These are phyloP conservation scores for Pyrgus malvae DNA, from an alignment of 2,888 invertebrate species.

Conservation along the genomic window DNA sequence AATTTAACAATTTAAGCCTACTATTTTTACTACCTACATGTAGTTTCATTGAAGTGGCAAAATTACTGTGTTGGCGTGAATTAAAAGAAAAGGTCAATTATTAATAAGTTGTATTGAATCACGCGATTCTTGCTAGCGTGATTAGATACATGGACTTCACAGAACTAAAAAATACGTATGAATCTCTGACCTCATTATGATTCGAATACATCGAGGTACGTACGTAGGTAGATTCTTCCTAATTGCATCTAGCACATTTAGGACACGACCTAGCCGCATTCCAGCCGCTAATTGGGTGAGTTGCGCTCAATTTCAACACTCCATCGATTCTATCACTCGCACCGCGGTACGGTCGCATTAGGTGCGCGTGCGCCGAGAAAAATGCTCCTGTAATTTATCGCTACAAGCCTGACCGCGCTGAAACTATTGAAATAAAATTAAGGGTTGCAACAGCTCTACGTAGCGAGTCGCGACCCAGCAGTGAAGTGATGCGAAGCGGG, in stretches of 20 bases:
- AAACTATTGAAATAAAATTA: conserved; percentile 42
- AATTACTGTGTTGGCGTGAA: too few species aligned
- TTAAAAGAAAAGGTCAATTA: too few species aligned
- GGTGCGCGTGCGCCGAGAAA: conserved; percentile 39
- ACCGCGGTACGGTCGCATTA: not conserved
- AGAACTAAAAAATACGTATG: too few species aligned
- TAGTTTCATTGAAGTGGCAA: too few species aligned
- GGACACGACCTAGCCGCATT: conserved; percentile 44
- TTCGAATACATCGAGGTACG: not conserved
- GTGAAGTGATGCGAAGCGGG: conserved; percentile 14
- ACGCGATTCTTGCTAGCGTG: too few species aligned
- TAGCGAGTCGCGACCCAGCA: conserved; percentile 15
- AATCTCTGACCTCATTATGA: not conserved
- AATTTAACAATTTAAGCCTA: too few species aligned
- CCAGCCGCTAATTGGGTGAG: conserved; percentile 31
- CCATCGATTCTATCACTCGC: conserved; percentile 46
- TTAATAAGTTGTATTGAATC: too few species aligned
- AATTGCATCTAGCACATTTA: conserved; percentile 33
- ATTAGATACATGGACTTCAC: too few species aligned
- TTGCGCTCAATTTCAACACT: conserved; percentile 45
- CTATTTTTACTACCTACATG: too few species aligned
- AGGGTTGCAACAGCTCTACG: conserved; percentile 40
- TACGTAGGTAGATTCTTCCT: not conserved
- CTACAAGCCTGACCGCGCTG: conserved; percentile 55
- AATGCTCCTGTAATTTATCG: conserved; percentile 54